These are phyloP conservation scores for Phrynocephalus guinanensis DNA, from an alignment of 2,797 vertebrate genomes.

Conservation along the genomic window DNA sequence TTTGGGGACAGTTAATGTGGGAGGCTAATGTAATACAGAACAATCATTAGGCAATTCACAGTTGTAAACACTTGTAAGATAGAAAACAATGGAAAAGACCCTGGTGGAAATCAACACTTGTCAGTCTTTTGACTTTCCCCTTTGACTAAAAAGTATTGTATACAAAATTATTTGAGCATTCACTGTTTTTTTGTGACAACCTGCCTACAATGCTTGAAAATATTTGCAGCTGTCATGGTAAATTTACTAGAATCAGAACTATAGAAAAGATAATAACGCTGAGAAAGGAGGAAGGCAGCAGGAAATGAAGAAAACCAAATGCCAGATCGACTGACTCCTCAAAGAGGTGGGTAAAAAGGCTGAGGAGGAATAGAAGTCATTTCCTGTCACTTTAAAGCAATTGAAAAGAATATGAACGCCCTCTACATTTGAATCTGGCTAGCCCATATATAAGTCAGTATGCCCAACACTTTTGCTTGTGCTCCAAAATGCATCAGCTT, in stretches of 20 bases:
- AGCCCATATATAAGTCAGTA: neutral
- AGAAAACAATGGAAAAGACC: neutral
- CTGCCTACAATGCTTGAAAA: neutral
- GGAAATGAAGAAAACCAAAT: too few relatives aligned
- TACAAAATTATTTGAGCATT: neutral
- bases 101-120: constrained; percentile 7
- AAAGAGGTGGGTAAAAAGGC: neutral
- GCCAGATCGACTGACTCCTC: too few relatives aligned
- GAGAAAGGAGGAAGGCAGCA: too few relatives aligned
- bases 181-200: neutral
- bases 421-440: neutral
- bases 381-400: neutral
- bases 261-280: neutral
- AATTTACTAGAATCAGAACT: neutral
- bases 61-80: neutral
- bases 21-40: neutral
- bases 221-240: neutral
- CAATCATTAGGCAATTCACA: neutral
- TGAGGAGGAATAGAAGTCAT: neutral
- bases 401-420: neutral
- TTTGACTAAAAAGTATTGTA: neutral
- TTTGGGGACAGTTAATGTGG: neutral
- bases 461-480: neutral
- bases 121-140: neutral
- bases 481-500: neutral